Evolutionary conservation across 2,888 invertebrate genomes (phyloP).

Genomic region (Pyrocoelia pectoralis): DNA sequence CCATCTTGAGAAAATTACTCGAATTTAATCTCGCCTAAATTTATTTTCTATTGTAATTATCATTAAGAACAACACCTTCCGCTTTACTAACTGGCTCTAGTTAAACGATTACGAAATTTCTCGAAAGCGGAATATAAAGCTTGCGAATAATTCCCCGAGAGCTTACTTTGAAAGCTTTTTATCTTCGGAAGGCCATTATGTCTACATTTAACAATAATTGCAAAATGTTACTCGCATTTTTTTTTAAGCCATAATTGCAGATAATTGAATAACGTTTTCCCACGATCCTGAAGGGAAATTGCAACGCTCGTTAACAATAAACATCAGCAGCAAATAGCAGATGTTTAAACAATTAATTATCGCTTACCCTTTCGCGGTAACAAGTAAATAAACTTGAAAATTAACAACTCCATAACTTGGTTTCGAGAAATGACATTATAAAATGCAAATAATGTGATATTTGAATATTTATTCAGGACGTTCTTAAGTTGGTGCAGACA

Average conservation of each 20-base stretch:
- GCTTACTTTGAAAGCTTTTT: no score
- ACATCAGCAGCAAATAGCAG: not conserved
- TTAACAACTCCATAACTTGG: not conserved
- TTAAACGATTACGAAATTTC: conserved; percentile 10
- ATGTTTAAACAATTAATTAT: conserved; percentile 12
- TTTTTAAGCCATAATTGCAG: not conserved
- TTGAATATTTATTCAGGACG: conserved; percentile 18
- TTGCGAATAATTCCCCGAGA: no score
- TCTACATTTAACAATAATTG: no score
- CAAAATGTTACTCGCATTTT: not conserved
- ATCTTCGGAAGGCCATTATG: no score
- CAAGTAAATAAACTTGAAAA: not conserved
- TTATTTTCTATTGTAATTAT: conserved; percentile 1
- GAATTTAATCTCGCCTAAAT: conserved; percentile 14
- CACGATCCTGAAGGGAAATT: not conserved
- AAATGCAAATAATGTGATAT: conserved; percentile 15
- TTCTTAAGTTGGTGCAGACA: conserved; percentile 18
- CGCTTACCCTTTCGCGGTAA: not conserved
- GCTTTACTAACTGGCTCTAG: not conserved
- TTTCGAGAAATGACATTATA: conserved; percentile 13
- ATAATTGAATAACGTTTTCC: not conserved
- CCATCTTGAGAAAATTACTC: conserved; percentile 20
- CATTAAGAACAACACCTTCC: conserved; percentile 2
- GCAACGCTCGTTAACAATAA: not conserved
- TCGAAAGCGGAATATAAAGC: not conserved